These are phyloP conservation scores for Cataglyphis cursor DNA, from an alignment of 2,888 invertebrate species.

Conservation along the genomic window DNA sequence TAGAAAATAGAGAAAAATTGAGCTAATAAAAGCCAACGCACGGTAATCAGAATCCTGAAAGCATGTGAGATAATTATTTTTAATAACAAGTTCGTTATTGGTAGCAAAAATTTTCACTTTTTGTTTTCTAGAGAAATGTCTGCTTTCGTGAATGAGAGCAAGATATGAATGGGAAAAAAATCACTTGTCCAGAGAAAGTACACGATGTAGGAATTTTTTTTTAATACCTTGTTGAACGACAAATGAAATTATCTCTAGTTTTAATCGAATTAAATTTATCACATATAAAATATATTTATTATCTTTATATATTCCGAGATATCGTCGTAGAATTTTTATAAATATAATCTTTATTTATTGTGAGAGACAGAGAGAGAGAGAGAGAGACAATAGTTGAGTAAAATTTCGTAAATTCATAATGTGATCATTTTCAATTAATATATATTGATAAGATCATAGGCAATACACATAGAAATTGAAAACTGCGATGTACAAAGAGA, in stretches of 20 bases:
- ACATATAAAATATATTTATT: not conserved
- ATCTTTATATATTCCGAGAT: not conserved
- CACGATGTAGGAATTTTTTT: not conserved
- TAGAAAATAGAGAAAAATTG: constrained; percentile 1
- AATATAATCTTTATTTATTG: not conserved
- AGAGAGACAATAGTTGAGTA: not conserved
- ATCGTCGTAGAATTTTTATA: not conserved
- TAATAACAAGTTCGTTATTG: not conserved
- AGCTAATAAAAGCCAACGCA: not conserved
- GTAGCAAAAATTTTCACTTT: no score
- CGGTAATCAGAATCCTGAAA: not conserved
- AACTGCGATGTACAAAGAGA: not conserved
- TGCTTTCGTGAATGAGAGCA: no score
- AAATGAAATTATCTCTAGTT: not conserved
- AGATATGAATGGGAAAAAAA: no score
- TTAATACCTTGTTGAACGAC: not conserved
- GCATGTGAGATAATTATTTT: not conserved
- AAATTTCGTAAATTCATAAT: not conserved
- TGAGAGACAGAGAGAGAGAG: not conserved
- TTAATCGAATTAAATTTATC: not conserved
- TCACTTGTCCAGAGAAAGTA: not conserved
- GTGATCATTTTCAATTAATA: not conserved
- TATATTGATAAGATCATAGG: not conserved
- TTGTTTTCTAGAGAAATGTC: no score
- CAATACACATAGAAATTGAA: not conserved